Percentiles rank a stretch among this genome's conserved stretches.
Conservation (phyloP, 2,888 invertebrate genomes). For the Litoditis marina region DNA sequence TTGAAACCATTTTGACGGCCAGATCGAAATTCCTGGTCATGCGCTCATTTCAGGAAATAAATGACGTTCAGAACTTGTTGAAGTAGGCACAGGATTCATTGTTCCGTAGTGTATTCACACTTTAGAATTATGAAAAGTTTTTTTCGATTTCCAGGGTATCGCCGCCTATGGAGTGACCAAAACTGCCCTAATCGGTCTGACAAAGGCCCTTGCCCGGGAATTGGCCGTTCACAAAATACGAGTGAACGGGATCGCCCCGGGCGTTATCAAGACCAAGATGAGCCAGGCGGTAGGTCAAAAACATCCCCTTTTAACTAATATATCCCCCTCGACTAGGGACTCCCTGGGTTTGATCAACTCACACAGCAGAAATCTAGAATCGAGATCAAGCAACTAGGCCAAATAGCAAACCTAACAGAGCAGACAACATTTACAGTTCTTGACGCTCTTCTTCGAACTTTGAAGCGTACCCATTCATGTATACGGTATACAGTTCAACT, state of each 20-base stretch:
- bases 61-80: too few relatives aligned
- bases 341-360: too few relatives aligned
- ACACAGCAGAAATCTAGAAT: background rate
- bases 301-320: background rate
- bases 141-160: slow-evolving; percentile 64
- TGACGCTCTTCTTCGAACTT: too few relatives aligned
- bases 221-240: slow-evolving; percentile 79
- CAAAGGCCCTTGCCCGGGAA: slow-evolving; percentile 77
- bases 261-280: slow-evolving; percentile 86
- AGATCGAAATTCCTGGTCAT: too few relatives aligned
- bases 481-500: too few relatives aligned
- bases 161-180: slow-evolving; percentile 90
- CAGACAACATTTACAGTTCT: too few relatives aligned
- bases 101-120: too few relatives aligned
- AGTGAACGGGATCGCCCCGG: slow-evolving; percentile 89
- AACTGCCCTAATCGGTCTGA: slow-evolving; percentile 82
- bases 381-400: background rate
- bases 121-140: background rate
- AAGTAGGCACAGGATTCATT: too few relatives aligned
- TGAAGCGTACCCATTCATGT: too few relatives aligned
- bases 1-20: too few relatives aligned
- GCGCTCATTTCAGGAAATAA: too few relatives aligned
- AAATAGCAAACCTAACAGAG: background rate
- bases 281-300: slow-evolving; percentile 66
- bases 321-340: too few relatives aligned